Conservation (phyloP, 1,140 invertebrate genomes). For the Drosophila dunni region DNA sequence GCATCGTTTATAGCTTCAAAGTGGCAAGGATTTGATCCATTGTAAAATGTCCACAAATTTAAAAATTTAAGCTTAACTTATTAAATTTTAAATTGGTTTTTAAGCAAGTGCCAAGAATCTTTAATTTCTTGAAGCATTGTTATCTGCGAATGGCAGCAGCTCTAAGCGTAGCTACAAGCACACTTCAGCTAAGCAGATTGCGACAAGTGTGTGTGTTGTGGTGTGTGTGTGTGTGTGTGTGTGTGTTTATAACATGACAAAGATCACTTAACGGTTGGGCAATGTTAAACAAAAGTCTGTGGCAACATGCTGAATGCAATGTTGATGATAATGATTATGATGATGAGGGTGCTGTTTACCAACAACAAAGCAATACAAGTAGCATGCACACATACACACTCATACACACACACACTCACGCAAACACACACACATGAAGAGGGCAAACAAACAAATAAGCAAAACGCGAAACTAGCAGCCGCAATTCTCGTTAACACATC, state of each 20-base stretch:
- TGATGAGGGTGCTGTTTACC: constrained; percentile 75
- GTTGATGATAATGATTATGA: constrained; percentile 53
- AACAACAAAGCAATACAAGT: constrained; percentile 51
- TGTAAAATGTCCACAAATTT: no score
- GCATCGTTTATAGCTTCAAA: not conserved
- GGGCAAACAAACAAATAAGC: constrained; percentile 41
- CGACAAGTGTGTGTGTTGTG: constrained; percentile 15
- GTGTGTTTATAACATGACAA: constrained; percentile 50
- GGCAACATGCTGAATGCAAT: constrained; percentile 48
- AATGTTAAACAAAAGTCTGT: constrained; percentile 72
- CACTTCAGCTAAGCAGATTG: constrained; percentile 13
- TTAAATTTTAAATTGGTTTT: not conserved
- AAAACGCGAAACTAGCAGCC: constrained; percentile 62
- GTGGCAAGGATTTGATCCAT: no score
- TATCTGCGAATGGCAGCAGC: constrained; percentile 38
- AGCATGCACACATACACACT: constrained; percentile 30
- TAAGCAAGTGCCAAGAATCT: not conserved
- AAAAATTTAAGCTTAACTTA: not conserved
- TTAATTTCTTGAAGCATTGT: constrained; percentile 33
- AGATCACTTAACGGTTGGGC: constrained; percentile 69
- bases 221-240: constrained; percentile 10
- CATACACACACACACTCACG: constrained; percentile 10
- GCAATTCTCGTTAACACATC: constrained; percentile 50
- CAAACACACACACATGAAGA: constrained; percentile 13
- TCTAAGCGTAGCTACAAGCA: constrained; percentile 6